Evolutionary conservation across 1,140 invertebrate species (phyloP), one percentile per base, ranked within the genome.

Genomic region (Trichonephila inaurata): DNA sequence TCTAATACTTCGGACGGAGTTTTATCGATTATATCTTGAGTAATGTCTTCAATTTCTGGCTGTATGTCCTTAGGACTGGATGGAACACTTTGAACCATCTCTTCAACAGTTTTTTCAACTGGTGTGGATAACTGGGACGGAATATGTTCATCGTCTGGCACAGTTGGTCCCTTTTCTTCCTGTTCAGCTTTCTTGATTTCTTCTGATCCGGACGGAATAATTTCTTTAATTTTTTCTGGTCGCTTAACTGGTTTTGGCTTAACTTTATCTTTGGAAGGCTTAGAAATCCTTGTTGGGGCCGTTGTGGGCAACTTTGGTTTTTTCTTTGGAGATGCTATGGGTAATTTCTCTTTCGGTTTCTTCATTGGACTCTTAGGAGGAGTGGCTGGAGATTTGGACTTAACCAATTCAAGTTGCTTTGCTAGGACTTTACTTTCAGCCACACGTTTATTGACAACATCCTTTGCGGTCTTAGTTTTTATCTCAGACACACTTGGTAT

Each of bases 221-320:
- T 44, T 21, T 93, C 91, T 81, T 93, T 93, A 3, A 60, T 58
- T 69, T 94, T 94, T 51, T 81, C 92, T 12, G 93, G 93, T 66
- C 93, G 24, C 33, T 94, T 94, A 5, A 94, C 93, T 66, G 93
- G 93, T 24, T 94, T 94, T 21, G 93, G 93, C 24, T 93, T 93
- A 4, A 60, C 62, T 85, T 94, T 94, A 16, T 94, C 93, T 62
- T 94, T 94, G 87, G 93, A 94, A 89, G 87, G 93, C 85, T 94
- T 94, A 19, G 93, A 2, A 44, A 60, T 1, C 58, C 87, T 28
- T 12, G 88, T 21, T 60, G 81, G 21, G 3, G 82, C n/a, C 8
- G 28, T 21, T 60, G 88, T 60, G 24, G 81, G 60, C 16, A 81
- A 18, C 24, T 94, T 94, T 2, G 81, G n/a, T 90, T 94, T 94